Percentiles rank a stretch among this genome's conserved stretches.
Evolutionary conservation across 2,797 vertebrate genomes (phyloP).

Genomic region (Anguilla megastoma): DNA sequence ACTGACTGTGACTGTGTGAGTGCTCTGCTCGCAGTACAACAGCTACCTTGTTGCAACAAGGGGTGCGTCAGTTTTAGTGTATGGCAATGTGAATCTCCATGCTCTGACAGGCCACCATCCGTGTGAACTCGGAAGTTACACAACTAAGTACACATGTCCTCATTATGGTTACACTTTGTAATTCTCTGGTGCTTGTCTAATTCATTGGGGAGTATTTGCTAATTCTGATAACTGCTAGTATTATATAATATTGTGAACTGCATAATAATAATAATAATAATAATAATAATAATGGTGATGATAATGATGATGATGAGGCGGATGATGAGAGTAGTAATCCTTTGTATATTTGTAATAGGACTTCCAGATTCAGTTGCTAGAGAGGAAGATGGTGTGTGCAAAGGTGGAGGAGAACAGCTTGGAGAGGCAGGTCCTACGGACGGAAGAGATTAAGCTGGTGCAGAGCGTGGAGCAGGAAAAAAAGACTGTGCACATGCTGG

Average conservation of each 20-base stretch:
- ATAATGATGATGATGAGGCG: too few relatives aligned
- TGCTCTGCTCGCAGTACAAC: too few relatives aligned
- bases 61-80: background rate
- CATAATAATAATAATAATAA: background rate
- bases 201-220: background rate
- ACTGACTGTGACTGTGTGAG: background rate
- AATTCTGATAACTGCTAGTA: background rate
- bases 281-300: too few relatives aligned
- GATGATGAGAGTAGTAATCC: background rate
- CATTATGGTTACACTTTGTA: background rate
- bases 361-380: slow-evolving; percentile 74
- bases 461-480: slow-evolving; percentile 77
- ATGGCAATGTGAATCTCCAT: background rate
- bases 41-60: background rate
- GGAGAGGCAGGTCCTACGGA: slow-evolving; percentile 77
- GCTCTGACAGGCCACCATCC: background rate
- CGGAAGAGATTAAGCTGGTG: slow-evolving; percentile 75
- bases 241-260: background rate
- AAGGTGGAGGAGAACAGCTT: slow-evolving; percentile 76
- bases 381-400: slow-evolving; percentile 76
- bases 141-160: background rate
- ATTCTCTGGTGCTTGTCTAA: background rate
- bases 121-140: background rate
- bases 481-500: slow-evolving; percentile 58
- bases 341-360: slow-evolving; percentile 71